These are phyloP conservation scores for Polia nebulosa DNA, from an alignment of 2,888 invertebrate genomes.

Conservation along the genomic window DNA sequence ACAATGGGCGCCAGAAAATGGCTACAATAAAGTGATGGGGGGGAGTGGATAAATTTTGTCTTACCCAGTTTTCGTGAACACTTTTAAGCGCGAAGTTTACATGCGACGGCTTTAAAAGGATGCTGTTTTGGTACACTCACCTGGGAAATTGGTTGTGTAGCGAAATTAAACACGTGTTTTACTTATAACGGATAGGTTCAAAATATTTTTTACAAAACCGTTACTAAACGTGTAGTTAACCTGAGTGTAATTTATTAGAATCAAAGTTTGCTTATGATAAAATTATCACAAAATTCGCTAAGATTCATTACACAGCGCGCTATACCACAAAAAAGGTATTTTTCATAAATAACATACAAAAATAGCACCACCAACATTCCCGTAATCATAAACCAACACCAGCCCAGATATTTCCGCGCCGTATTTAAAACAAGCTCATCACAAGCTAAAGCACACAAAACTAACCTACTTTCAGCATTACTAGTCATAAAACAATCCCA, in stretches of 20 bases:
- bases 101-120: slow-evolving; percentile 12
- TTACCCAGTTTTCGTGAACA: slow-evolving; percentile 64
- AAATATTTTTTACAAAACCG: background rate
- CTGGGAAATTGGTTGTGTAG: background rate
- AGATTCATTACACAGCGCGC: background rate
- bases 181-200: fast-evolving
- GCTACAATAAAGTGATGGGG: slow-evolving; percentile 76
- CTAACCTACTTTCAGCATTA: slow-evolving; percentile 69
- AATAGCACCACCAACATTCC: background rate
- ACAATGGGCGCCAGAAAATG: slow-evolving; percentile 74
- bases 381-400: slow-evolving; percentile 37
- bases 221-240: too few relatives aligned
- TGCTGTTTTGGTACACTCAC: background rate
- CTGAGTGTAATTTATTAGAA: background rate
- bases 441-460: slow-evolving; percentile 62
- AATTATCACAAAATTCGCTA: background rate
- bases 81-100: slow-evolving; percentile 56
- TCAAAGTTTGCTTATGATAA: background rate
- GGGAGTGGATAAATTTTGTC: slow-evolving; percentile 72
- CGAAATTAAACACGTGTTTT: background rate
- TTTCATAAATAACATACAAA: slow-evolving; percentile 1
- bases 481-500: slow-evolving; percentile 71
- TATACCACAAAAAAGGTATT: background rate
- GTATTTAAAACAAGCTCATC: slow-evolving; percentile 57
- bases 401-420: slow-evolving; percentile 45